Evolutionary conservation across 2,797 vertebrate species (phyloP).

Genomic region (Orientallactaga sibirica): DNA sequence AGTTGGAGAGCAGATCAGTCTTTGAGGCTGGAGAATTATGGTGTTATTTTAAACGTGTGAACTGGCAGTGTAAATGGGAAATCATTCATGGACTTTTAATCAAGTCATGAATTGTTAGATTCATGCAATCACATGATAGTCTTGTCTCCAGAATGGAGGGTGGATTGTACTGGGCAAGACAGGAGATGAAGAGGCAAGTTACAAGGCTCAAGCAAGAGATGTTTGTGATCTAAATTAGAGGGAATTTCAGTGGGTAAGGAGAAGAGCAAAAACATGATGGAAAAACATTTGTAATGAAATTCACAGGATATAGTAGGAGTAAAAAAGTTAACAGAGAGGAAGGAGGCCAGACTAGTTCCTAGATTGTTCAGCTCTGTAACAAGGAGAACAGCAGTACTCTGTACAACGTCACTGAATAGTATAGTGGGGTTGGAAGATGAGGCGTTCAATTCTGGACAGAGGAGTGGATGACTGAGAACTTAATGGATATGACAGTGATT

Average conservation of each 20-base stretch:
- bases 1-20: not conserved
- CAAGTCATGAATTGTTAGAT: not conserved
- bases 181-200: not conserved
- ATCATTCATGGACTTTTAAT: not conserved
- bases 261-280: not conserved
- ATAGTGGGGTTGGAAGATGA: not conserved
- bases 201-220: not conserved
- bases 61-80: not conserved
- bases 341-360: not conserved
- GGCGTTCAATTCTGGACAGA: not conserved
- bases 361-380: not conserved
- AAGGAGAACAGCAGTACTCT: accelerated
- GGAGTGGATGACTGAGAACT: not conserved
- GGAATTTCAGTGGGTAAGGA: accelerated
- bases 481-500: not conserved
- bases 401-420: not conserved
- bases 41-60: not conserved
- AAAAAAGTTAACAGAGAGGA: not conserved
- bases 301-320: not conserved
- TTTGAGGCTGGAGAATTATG: not conserved
- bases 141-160: not conserved
- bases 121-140: not conserved
- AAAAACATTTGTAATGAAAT: not conserved
- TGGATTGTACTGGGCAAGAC: not conserved
- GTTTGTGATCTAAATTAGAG: accelerated